These are phyloP conservation scores for Eulithis testata DNA, from an alignment of 2,888 invertebrate genomes.

Conservation along the genomic window DNA sequence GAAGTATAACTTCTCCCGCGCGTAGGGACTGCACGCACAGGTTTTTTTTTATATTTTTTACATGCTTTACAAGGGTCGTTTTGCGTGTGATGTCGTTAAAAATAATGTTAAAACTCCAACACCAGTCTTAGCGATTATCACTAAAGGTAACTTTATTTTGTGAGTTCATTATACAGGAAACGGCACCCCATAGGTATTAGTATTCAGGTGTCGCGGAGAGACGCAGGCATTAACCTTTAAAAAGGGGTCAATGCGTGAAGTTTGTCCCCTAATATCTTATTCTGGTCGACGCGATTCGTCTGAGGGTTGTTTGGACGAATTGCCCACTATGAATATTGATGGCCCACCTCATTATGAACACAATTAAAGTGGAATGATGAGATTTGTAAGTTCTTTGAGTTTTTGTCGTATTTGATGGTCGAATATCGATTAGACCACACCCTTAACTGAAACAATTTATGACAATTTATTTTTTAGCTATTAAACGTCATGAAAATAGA, in stretches of 20 bases:
- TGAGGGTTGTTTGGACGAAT: conserved; percentile 68
- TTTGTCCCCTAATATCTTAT: conserved; percentile 80
- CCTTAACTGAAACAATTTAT: background rate
- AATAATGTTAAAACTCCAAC: conserved; percentile 18
- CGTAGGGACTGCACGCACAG: too few relatives aligned
- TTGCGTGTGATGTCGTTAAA: conserved; percentile 16
- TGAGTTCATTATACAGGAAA: conserved; percentile 43
- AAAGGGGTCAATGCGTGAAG: conserved; percentile 82
- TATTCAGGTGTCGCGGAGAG: conserved; percentile 72
- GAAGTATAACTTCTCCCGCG: too few relatives aligned
- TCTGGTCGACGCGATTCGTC: conserved; percentile 69
- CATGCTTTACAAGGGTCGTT: background rate
- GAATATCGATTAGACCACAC: conserved; percentile 2
- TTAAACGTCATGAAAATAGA: background rate
- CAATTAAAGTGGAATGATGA: conserved; percentile 60
- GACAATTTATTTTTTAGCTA: too few relatives aligned
- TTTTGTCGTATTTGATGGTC: conserved; percentile 21
- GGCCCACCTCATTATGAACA: conserved; percentile 59
- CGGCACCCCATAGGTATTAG: conserved; percentile 58
- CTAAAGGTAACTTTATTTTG: conserved; percentile 38
- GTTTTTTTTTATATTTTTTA: too few relatives aligned
- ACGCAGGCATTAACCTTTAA: conserved; percentile 79
- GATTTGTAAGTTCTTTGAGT: conserved; percentile 43
- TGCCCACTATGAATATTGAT: conserved; percentile 77
- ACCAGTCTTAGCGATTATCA: conserved; percentile 23